Evolutionary conservation across 2,797 vertebrate species (phyloP), one percentile per base, ranked within the genome.

Genomic region (Onychomys leucogaster): DNA sequence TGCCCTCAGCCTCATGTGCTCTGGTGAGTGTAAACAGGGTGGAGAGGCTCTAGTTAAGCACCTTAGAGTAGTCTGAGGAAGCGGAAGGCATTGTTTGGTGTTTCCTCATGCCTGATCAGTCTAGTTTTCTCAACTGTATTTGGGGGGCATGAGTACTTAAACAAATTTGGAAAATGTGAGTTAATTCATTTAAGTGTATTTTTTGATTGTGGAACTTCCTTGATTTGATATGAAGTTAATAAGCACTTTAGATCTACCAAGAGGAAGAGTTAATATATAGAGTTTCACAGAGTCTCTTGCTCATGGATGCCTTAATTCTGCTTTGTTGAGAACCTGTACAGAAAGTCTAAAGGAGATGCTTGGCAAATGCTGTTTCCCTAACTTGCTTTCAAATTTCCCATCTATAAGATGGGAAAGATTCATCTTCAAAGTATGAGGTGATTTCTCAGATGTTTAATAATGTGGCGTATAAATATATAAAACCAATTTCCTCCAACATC

Each of bases 301-400:
- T 90, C 32, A 21, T 71, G 37, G 34, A 37, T 11, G 55, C 63
- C 25, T 25, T 23, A 52, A n/a, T 61, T 41, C 34, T 9, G 5
- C 34, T 32, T 41, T 17, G 41, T 52, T 1, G 49, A 87, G 65
- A 90, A 82, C 27, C n/a, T 81, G 1, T 84, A 78, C 16, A 91
- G 21, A 84, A 92, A 94, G 21, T 73, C 89, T 96, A 23, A 3
- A 90, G 61, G 65, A 65, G 19, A 3, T 95, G 59, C 19, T 91
- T 95, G 5, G 78, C 75, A 96, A 95, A 76, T 10, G 5, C 67
- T 88, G 1, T 78, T 59, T 95, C 65, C 27, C 78, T 82, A 73
- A 29, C 67, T 94, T 96, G 69, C 61, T 96, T 94, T 96, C 29
- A 89, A n/a, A 88, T 94, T 91, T 90, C 14, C 49, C 67, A 94